Conservation (phyloP, 2,797 vertebrate genomes). For the Zalophus californianus region DNA sequence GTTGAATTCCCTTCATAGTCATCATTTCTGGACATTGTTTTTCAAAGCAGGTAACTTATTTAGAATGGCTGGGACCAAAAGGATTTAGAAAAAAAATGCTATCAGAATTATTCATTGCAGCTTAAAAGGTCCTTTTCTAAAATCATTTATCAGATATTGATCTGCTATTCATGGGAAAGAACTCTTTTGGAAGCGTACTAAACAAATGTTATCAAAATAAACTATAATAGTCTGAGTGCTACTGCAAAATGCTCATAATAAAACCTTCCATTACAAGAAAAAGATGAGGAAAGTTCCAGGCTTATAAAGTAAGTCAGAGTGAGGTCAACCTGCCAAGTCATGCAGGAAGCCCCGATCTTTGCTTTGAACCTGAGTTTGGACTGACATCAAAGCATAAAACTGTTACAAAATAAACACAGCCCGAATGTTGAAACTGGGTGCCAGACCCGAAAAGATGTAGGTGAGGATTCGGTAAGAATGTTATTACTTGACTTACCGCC, state of each 20-base stretch:
- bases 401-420: background rate
- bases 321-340: background rate
- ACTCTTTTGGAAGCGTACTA: background rate
- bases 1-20: background rate
- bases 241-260: slow-evolving; percentile 12
- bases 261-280: background rate
- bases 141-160: slow-evolving; percentile 1
- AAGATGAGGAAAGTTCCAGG: background rate
- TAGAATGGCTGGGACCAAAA: background rate
- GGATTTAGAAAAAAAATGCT: background rate
- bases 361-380: background rate
- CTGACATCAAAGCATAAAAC: background rate
- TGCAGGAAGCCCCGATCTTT: background rate
- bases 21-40: background rate
- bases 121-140: slow-evolving; percentile 32
- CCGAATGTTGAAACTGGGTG: background rate
- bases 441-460: background rate
- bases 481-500: background rate
- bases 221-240: background rate
- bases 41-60: slow-evolving; percentile 9
- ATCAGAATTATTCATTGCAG: background rate
- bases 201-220: background rate
- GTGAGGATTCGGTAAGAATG: background rate
- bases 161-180: background rate
- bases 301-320: background rate